Evolutionary conservation across 2,797 vertebrate species (phyloP), one percentile per base, ranked within the genome.

Genomic region (Steatocranus sp.): DNA sequence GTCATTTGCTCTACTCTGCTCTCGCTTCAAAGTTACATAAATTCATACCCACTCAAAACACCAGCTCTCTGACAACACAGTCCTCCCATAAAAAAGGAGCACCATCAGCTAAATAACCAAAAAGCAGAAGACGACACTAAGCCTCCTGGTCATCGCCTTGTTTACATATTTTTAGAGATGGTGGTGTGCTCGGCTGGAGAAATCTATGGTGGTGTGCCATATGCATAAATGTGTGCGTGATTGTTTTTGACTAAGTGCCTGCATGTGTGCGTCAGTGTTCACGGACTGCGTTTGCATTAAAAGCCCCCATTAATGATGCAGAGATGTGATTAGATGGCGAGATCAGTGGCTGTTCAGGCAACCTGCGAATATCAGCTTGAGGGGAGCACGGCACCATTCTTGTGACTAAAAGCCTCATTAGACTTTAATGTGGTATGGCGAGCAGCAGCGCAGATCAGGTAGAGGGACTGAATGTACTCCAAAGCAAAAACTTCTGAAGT

Each of bases 111-210:
- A 81, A 82, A 82, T 76, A 83, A 89, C 81, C 75, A 88, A 84
- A 46, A 36, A 9, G 53, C 46, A 32, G 53, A 76, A 63, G 70
- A 77, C n/a, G 4, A 27, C 79, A 75, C 54, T 14, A 3, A 76
- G 68, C 63, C 82, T 87, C 74, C 81, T 41, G 32, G 48, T 81
- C 87, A 77, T 78, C 30, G 5, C 79, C 78, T 61, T 93, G 92
- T 93, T 94, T 93, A 87, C 94, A 94, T 96, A 92, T 84, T 89
- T 90, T 82, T 51, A 73, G 76, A 76, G 86, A 86, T 58, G 46
- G 76, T 82, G 88, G 36, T 3, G 23, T 77, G 88, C 89, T 89
- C 25, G 76, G 75, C 27, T 92, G 91, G 87, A 93, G 80, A 90
- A 86, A 83, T 88, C 79, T n/a, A 88, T 91, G 85, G 79, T 82